Percentiles rank a stretch among this genome's conserved stretches.
Evolutionary conservation across 2,113 vertebrate genomes (phyloP).

Genomic region (Ictalurus punctatus): DNA sequence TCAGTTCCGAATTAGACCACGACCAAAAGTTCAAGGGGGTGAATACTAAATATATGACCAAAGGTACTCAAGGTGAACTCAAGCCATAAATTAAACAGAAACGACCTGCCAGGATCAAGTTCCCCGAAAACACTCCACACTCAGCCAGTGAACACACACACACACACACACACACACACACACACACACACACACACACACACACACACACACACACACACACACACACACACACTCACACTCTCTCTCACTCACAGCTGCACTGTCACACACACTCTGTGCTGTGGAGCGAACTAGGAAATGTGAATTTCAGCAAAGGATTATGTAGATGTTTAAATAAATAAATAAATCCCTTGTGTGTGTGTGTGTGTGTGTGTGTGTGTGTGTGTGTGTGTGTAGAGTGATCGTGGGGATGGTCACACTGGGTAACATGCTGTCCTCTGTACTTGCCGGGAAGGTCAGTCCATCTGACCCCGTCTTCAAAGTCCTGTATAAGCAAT

Average conservation of each 20-base stretch:
- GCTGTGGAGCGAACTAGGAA: background rate
- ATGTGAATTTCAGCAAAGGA: background rate
- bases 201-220: background rate
- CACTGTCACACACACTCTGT: background rate
- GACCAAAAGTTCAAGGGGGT: background rate
- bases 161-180: background rate
- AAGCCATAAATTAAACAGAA: background rate
- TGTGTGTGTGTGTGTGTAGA: conserved; percentile 59
- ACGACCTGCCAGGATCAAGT: background rate
- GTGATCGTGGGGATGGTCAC: conserved; percentile 83
- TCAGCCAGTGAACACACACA: background rate
- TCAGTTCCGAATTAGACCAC: background rate
- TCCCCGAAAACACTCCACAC: background rate
- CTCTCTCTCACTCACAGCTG: background rate
- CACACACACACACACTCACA: background rate
- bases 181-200: background rate
- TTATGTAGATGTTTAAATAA: background rate
- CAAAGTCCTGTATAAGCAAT: conserved; percentile 82
- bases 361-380: conserved; percentile 24
- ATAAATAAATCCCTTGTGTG: background rate
- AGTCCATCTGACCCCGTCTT: conserved; percentile 76
- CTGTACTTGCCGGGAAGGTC: conserved; percentile 80
- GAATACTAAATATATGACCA: background rate
- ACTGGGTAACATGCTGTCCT: conserved; percentile 84
- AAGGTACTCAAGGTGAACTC: background rate